A percentile compares a stretch with the other conserved stretches of the same genome.
These are phyloP conservation scores for Danio tinwini DNA, from an alignment of 2,797 vertebrate species.

Conservation along the genomic window DNA sequence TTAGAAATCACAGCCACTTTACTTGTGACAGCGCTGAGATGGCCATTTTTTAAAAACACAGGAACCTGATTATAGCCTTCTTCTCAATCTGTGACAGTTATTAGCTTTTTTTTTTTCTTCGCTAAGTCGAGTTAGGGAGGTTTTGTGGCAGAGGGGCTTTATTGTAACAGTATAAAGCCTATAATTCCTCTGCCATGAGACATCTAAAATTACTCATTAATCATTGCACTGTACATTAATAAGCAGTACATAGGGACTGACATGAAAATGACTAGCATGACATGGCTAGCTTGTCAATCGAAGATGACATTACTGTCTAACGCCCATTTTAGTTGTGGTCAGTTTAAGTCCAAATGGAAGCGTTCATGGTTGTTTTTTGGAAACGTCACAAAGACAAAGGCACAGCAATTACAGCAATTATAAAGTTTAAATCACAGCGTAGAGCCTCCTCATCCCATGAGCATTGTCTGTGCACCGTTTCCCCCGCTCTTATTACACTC, in stretches of 20 bases:
- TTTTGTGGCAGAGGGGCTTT: slow-evolving; percentile 64
- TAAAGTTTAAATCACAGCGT: slow-evolving; percentile 45
- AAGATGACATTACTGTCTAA: not conserved
- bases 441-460: slow-evolving; percentile 12
- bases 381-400: slow-evolving; percentile 37
- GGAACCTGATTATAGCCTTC: slow-evolving; percentile 74
- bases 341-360: not conserved
- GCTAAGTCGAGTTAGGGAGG: slow-evolving; percentile 56
- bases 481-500: slow-evolving; percentile 24
- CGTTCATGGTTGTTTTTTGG: slow-evolving; percentile 8
- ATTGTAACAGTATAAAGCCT: slow-evolving; percentile 70
- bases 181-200: slow-evolving; percentile 72
- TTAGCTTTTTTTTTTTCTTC: slow-evolving; percentile 60
- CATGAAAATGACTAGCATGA: slow-evolving; percentile 15
- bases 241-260: slow-evolving; percentile 15
- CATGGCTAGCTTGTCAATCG: not conserved
- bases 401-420: slow-evolving; percentile 36
- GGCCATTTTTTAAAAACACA: slow-evolving; percentile 64
- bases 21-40: slow-evolving; percentile 63
- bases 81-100: slow-evolving; percentile 68
- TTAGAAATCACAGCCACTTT: slow-evolving; percentile 66
- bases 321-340: not conserved
- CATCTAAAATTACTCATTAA: slow-evolving; percentile 73
- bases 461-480: slow-evolving; percentile 33
- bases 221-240: slow-evolving; percentile 28